phyloP scores from a whole-genome alignment of 1,140 invertebrate species.

The Phymorhynchus buccinoides region DNA sequence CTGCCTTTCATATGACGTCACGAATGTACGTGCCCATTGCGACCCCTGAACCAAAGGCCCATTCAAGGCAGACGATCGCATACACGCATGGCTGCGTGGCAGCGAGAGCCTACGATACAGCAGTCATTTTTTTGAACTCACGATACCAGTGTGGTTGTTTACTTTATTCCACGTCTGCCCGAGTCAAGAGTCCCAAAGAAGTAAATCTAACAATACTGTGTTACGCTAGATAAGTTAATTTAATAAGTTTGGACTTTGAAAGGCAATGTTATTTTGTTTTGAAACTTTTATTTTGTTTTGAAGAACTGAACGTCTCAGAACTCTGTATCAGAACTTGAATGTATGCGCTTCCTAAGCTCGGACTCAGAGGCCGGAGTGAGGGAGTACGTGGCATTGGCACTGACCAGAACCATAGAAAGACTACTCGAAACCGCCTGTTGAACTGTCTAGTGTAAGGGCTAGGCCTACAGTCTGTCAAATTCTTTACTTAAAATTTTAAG shows the following conservation, averaged over 20 bases:
- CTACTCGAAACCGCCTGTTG: no score
- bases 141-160: background rate
- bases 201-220: background rate
- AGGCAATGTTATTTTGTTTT: background rate
- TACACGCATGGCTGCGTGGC: conserved; percentile 1
- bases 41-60: background rate
- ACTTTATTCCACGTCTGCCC: background rate
- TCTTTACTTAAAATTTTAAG: no score
- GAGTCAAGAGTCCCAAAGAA: background rate
- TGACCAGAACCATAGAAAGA: background rate
- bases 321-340: no score
- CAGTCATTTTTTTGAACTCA: no score
- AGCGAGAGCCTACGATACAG: background rate
- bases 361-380: no score
- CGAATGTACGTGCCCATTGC: background rate
- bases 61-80: background rate
- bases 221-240: background rate
- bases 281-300: background rate
- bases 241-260: background rate
- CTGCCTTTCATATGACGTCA: no score
- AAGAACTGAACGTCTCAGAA: background rate
- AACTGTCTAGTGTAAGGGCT: no score
- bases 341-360: no score
- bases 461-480: no score
- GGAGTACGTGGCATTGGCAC: background rate